Base-by-base conservation (phyloP, 2,888 invertebrate species). In the Tiphia femorata region DNA sequence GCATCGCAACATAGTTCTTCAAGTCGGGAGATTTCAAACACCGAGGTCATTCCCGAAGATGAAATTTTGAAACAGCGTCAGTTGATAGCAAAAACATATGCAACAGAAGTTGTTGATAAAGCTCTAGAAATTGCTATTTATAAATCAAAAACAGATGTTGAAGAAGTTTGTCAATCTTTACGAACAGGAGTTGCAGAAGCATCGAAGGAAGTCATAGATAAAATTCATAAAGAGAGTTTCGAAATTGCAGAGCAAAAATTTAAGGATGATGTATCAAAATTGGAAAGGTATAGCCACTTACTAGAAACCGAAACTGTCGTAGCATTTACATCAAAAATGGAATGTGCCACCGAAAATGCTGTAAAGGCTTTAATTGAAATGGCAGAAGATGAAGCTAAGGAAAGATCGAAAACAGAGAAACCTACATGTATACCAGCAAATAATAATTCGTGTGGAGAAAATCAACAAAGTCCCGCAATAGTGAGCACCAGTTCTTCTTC, bases 121-220 rank as follows among this genome's bases (percentile, higher is more conserved):
- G 83, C 83, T 2, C 57, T 83, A 17, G 83, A 82, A 37, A 78
- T 81, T 6, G 83, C 83, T 1, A 80, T 83, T 48, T 83, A 82
- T 49, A 83, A 82, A 50, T 83, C 83, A 2, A 83, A 83, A 49
- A 79, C 81, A 2, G 83, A 83, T 37, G 82, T 83, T 5, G 78
- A 82, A 12, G 83, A 83, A 46, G 80, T 82, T 0, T 83, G 83
- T 35, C 79, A 79, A 16, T 81, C 83, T 1, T 35, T 83, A 7
- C 70, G 81, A 10, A 70, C 69, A 7, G 83, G 75, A 0, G 83
- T 83, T 0, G 65, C 77, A 2, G 75, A 80, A 5, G 81, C 83
- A 0, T 82, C 83, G 1, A 81, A 81, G 27, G 78, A 79, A 17
- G 74, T 81, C 16, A 43, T 81, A 1, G 77, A 78, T 8, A 74